Base-by-base conservation (phyloP, 2,888 invertebrate genomes). In the Dorcus parallelipipedus region DNA sequence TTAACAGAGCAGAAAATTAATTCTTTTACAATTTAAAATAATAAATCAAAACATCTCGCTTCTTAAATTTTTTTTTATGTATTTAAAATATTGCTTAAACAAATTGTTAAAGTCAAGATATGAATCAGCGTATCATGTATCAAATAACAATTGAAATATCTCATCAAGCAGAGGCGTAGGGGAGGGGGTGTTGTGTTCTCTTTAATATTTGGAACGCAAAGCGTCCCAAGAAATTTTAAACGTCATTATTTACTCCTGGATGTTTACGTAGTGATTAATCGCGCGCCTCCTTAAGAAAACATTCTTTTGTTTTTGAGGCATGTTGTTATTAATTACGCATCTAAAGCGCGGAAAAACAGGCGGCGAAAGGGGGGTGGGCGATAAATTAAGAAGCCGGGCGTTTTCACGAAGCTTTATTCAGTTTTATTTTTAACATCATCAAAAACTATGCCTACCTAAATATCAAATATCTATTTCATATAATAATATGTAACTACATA, bases 371-470 rank as follows among this genome's bases (percentile, higher is more conserved):
- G 17, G 20, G 45, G 9, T 9, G 26, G 26, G 26, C 26, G 26
- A 33, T 33, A 33, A 33, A 33, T 33, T 33, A 33, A 33, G 5
- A 33, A 33, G 26, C 26, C 26, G 26, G 26, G 26, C 26, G 65
- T 72, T 72, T 73, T 76, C 74, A 76, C 76, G 75, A 78, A 78
- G 78, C 78, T 77, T 78, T 78, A 77, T 75, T 72, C 73, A 69
- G 71, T 76, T 77, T 77, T 77, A 73, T 76, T 72, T 59, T 78
- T 76, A 78, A 78, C 78, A 78, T 78, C 77, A 73, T 78, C 77
- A 76, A 78, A 78, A 78, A 78, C 78, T 78, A 78, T 76, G 75
- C 76, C 78, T 78, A 78, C 74, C 77, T 78, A 78, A 74, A 77
- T 78, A 78, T 78, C 77, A 78, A 78, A 78, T 78, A 77, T 77